phyloP scores from a whole-genome alignment of 2,113 vertebrate genomes.

The Hippopotamus amphibius region DNA sequence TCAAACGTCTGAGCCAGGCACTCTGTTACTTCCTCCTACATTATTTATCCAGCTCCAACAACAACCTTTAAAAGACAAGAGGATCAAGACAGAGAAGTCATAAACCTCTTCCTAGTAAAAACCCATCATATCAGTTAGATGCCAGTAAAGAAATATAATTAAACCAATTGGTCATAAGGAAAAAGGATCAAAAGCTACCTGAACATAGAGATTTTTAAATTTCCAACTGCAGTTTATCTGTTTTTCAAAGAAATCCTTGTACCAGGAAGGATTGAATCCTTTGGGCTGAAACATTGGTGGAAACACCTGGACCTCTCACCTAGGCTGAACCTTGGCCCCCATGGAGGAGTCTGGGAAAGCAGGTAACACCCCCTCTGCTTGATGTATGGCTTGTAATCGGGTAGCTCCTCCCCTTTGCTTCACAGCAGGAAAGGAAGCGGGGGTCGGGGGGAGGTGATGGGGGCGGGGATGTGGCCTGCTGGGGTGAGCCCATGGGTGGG shows the following conservation, averaged over 20 bases:
- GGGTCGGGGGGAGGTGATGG: too few relatives aligned
- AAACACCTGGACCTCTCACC: not conserved
- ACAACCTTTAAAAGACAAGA: not conserved
- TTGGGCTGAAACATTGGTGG: not conserved
- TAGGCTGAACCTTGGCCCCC: too few relatives aligned
- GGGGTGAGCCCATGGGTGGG: not conserved
- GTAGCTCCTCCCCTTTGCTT: not conserved
- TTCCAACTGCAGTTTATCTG: not conserved
- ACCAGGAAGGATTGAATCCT: not conserved
- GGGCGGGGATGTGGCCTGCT: not conserved
- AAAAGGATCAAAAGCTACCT: not conserved
- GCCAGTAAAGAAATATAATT: not conserved
- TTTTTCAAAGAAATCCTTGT: not conserved
- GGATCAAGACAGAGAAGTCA: not conserved
- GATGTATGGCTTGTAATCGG: too few relatives aligned
- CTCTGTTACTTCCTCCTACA: not conserved
- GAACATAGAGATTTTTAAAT: not conserved
- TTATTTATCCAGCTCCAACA: not conserved
- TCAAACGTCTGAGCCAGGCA: not conserved
- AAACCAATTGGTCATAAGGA: not conserved
- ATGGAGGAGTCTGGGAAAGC: not conserved
- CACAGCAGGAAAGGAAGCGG: not conserved
- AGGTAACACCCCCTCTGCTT: fast-evolving
- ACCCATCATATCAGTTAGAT: not conserved
- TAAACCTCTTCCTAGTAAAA: not conserved